Evolutionary conservation across 2,888 invertebrate genomes (phyloP).

Genomic region (Chrysopilus asiliformis): DNA sequence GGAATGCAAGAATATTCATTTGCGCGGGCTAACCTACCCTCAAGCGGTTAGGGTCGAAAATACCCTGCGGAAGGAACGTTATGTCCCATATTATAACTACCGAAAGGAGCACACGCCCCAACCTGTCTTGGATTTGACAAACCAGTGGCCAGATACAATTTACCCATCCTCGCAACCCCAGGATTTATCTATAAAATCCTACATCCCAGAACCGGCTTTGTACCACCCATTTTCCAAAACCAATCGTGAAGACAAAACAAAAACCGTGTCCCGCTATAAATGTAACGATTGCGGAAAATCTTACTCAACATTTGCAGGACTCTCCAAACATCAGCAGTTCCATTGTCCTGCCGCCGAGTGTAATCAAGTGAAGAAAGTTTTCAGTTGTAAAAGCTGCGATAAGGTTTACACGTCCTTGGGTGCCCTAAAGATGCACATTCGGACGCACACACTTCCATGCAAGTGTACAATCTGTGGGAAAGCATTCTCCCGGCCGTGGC

Average conservation of each 20-base stretch:
- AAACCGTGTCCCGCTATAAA: slow-evolving; percentile 53
- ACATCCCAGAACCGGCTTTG: slow-evolving; percentile 25
- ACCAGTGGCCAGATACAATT: background rate
- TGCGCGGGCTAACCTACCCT: slow-evolving; percentile 25
- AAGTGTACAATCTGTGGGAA: slow-evolving; percentile 34
- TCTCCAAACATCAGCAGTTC: slow-evolving; percentile 90
- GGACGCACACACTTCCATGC: slow-evolving; percentile 33
- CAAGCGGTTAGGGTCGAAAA: slow-evolving; percentile 4
- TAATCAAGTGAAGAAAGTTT: slow-evolving; percentile 69
- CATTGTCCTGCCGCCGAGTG: slow-evolving; percentile 80
- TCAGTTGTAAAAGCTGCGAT: slow-evolving; percentile 31
- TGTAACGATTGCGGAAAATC: slow-evolving; percentile 89
- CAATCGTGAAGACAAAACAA: slow-evolving; percentile 4
- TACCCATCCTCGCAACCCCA: slow-evolving; percentile 21
- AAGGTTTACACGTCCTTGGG: slow-evolving; percentile 33
- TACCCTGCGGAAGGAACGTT: slow-evolving; percentile 27
- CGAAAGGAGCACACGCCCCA: background rate
- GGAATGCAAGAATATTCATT: slow-evolving; percentile 21
- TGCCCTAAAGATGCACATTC: slow-evolving; percentile 34
- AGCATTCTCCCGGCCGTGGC: slow-evolving; percentile 34
- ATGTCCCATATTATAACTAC: slow-evolving; percentile 2
- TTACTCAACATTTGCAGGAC: slow-evolving; percentile 89
- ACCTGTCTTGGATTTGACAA: too few relatives aligned
- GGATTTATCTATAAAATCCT: slow-evolving; percentile 30
- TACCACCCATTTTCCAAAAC: slow-evolving; percentile 2